Conservation (phyloP, 2,888 invertebrate genomes). For the Torymus tubicola region DNA sequence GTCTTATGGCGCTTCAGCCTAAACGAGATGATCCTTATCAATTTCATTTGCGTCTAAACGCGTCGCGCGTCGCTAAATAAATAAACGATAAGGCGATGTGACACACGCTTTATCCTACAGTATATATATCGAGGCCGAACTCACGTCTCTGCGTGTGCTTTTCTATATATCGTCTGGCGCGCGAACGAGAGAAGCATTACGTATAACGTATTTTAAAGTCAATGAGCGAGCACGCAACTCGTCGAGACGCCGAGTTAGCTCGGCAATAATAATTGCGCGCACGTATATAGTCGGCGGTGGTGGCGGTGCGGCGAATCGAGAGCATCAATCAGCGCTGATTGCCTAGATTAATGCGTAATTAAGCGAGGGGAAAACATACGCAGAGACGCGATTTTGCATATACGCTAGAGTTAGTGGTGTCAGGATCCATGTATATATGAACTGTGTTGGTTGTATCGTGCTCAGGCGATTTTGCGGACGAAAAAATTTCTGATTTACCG, state of each 20-base stretch:
- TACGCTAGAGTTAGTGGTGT: too few species aligned
- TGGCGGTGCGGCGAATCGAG: background rate
- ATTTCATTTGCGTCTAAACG: constrained; percentile 11
- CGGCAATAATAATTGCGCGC: constrained; percentile 12
- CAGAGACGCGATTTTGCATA: background rate
- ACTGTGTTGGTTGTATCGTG: too few species aligned
- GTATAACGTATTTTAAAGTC: constrained; percentile 23
- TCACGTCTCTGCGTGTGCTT: too few species aligned
- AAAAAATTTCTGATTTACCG: too few species aligned
- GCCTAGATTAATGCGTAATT: constrained; percentile 11
- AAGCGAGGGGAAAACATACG: constrained; percentile 13
- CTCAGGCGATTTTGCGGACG: too few species aligned
- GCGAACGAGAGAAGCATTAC: background rate
- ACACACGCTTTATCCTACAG: background rate
- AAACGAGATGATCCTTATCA: constrained; percentile 38
- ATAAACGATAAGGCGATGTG: constrained; percentile 26
- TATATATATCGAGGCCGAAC: background rate
- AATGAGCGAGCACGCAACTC: constrained; percentile 7
- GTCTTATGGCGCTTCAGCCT: constrained; percentile 9
- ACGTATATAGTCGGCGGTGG: background rate
- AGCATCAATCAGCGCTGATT: constrained; percentile 43
- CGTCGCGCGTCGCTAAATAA: constrained; percentile 21
- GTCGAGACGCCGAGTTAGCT: too few species aligned
- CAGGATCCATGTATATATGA: too few species aligned
- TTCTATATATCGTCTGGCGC: too few species aligned